Base-by-base conservation (phyloP, 2,113 vertebrate species). In the Elgaria multicarinata region DNA sequence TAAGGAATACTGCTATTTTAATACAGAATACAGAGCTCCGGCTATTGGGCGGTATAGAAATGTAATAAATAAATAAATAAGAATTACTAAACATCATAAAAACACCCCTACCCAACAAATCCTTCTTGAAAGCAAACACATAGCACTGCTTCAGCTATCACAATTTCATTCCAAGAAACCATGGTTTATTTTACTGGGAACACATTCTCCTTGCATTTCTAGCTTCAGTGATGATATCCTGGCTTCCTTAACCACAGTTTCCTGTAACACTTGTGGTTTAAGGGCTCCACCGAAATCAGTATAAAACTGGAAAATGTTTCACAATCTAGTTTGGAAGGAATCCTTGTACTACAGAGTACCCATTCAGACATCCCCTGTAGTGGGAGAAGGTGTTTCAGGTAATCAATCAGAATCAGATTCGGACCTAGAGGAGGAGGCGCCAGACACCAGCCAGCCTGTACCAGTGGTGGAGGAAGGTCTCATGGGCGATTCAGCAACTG, bases 1-100 rank as follows among this genome's bases (percentile, higher is more conserved):
- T 20, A 83, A 1, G 64, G 2, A 24, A 85, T 53, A 66, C 50
- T 93, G 28, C 64, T 87, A 36, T 87, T 71, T 36, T 91, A 72
- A 20, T 75, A 26, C n/a, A n/a, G n/a, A n/a, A n/a, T n/a, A n/a
- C n/a, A n/a, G n/a, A n/a, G n/a, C n/a, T n/a, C n/a, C n/a, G n/a
- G n/a, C n/a, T n/a, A n/a, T n/a, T n/a, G n/a, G n/a, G n/a, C n/a
- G n/a, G n/a, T n/a, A n/a, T n/a, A n/a, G n/a, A 93, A 86, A n/a
- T n/a, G n/a, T n/a, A n/a, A n/a, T n/a, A n/a, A n/a, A n/a, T n/a
- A n/a, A n/a, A n/a, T n/a, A n/a, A n/a, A n/a, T n/a, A n/a, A n/a
- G n/a, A n/a, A n/a, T n/a, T n/a, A 69, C n/a, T 66, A 42, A 83
- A 28, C 13, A 83, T 0, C 69, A 82, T n/a, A 44, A 26, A 83